Evolutionary conservation across 1,140 invertebrate species (phyloP).

Genomic region (Tetramorium simillimum): DNA sequence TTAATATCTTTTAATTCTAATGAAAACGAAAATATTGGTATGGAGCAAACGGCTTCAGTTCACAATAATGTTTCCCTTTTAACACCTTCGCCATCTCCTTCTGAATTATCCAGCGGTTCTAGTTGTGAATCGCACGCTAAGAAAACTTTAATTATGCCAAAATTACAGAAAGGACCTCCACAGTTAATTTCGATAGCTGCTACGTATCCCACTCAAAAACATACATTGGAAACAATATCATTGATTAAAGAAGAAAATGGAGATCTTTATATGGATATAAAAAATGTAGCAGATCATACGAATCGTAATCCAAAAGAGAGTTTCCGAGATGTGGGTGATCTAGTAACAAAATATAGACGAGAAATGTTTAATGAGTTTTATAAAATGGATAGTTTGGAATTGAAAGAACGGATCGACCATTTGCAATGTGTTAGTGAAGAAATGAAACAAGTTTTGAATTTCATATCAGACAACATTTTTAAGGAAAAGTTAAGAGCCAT

Average conservation of each 20-base stretch:
- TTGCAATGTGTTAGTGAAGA: constrained; percentile 63
- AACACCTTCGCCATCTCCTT: constrained; percentile 65
- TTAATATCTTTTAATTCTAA: constrained; percentile 9
- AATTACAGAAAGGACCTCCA: not conserved
- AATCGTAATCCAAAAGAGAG: not conserved
- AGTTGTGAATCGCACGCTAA: constrained; percentile 48
- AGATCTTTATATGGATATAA: constrained; percentile 59
- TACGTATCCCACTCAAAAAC: not conserved
- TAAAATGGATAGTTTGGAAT: constrained; percentile 62
- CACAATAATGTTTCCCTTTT: constrained; percentile 28
- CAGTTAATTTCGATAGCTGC: not conserved
- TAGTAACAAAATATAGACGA: constrained; percentile 59
- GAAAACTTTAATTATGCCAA: not conserved
- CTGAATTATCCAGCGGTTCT: constrained; percentile 63
- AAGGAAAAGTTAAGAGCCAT: constrained; percentile 68
- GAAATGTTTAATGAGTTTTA: constrained; percentile 73
- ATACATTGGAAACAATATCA: constrained; percentile 45
- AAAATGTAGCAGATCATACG: not conserved
- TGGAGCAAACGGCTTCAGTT: constrained; percentile 4
- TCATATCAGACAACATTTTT: constrained; percentile 46
- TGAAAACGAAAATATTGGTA: constrained; percentile 3
- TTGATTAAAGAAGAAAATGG: constrained; percentile 44
- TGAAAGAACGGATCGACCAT: constrained; percentile 70
- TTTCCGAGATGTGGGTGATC: not conserved
- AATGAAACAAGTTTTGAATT: constrained; percentile 64